These are phyloP conservation scores for Uria aalge DNA, from an alignment of 2,113 vertebrate species.

Conservation along the genomic window DNA sequence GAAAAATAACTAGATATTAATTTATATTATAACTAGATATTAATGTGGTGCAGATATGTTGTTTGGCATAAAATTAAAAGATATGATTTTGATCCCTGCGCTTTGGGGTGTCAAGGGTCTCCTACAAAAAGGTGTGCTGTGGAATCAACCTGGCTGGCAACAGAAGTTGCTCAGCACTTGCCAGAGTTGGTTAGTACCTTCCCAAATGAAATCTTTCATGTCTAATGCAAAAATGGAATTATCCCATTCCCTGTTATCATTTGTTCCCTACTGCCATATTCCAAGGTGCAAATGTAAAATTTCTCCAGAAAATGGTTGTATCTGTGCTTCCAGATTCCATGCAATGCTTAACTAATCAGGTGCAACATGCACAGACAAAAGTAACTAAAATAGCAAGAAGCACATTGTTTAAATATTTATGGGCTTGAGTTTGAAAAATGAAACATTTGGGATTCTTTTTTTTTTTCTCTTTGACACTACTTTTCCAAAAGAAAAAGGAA, in stretches of 20 bases:
- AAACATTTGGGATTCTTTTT: background rate
- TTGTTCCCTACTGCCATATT: background rate
- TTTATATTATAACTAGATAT: background rate
- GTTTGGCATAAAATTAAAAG: background rate
- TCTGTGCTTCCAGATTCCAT: background rate
- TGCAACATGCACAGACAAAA: background rate
- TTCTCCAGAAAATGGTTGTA: background rate
- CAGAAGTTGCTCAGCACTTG: background rate
- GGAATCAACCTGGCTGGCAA: background rate
- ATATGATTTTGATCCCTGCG: background rate
- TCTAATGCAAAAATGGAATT: background rate
- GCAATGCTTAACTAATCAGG: background rate
- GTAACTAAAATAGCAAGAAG: background rate
- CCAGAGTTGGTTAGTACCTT: background rate
- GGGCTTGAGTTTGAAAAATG: background rate
- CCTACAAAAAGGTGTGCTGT: background rate
- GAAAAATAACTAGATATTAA: background rate
- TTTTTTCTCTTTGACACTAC: background rate
- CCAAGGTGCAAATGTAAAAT: background rate
- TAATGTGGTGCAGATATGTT: background rate
- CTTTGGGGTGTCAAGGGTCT: background rate
- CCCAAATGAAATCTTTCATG: background rate
- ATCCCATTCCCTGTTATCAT: background rate
- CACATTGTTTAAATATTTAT: slow-evolving; percentile 31
- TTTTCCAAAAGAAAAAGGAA: background rate